These are phyloP conservation scores for Gastrophryne carolinensis DNA, from an alignment of 2,797 vertebrate genomes.

Conservation along the genomic window DNA sequence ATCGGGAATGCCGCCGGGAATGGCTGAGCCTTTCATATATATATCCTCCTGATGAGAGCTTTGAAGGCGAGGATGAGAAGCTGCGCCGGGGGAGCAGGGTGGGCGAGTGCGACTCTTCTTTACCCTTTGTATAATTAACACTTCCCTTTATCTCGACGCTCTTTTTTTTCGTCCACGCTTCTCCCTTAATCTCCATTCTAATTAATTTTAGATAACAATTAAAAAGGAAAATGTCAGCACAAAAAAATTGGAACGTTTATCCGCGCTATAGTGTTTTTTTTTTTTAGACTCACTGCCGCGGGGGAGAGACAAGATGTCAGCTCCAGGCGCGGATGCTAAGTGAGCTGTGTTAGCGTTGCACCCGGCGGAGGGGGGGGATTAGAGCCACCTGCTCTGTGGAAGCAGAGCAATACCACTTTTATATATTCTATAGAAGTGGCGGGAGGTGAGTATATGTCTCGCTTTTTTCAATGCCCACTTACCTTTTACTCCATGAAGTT, in stretches of 20 bases:
- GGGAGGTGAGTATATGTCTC: too few relatives aligned
- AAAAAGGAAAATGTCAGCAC: slow-evolving; percentile 32
- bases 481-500: too few relatives aligned
- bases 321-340: not conserved
- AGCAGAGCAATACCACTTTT: too few relatives aligned
- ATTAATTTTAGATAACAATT: slow-evolving; percentile 53
- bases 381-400: slow-evolving; percentile 14
- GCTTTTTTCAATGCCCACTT: too few relatives aligned
- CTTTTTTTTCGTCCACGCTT: slow-evolving; percentile 48
- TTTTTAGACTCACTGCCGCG: not conserved
- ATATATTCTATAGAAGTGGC: too few relatives aligned
- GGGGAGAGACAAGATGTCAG: not conserved
- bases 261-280: not conserved
- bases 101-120: not conserved
- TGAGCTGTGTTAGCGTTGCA: not conserved
- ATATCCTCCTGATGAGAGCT: slow-evolving; percentile 19
- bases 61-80: slow-evolving; percentile 27
- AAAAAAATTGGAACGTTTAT: not conserved
- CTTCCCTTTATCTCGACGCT: slow-evolving; percentile 38
- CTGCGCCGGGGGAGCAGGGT: not conserved
- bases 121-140: slow-evolving; percentile 51
- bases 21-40: slow-evolving; percentile 16
- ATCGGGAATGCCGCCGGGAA: slow-evolving; percentile 28
- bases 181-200: slow-evolving; percentile 44
- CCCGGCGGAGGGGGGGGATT: not conserved